Conservation (phyloP, 2,113 vertebrate species). For the Puffinus mauretanicus region DNA sequence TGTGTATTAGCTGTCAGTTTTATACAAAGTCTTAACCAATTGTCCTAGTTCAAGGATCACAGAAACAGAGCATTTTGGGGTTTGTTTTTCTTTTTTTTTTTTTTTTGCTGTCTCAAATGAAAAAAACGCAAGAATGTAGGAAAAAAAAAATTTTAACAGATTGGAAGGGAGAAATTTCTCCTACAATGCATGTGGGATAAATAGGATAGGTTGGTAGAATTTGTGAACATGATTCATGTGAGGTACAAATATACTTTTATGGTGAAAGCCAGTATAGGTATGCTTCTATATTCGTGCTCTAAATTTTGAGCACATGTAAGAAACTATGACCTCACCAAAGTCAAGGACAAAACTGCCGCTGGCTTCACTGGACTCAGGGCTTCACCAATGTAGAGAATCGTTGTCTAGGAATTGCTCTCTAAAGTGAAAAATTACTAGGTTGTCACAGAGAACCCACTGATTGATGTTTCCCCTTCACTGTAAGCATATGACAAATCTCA, state of each 20-base stretch:
- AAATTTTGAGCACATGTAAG: background rate
- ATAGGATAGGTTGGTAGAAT: background rate
- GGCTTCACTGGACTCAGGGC: background rate
- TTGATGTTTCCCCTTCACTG: background rate
- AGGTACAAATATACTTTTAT: background rate
- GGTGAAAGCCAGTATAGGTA: background rate
- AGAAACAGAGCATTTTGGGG: background rate
- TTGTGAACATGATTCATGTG: background rate
- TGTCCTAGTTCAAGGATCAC: background rate
- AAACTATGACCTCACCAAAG: background rate
- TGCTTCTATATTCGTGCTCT: background rate
- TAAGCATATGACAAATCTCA: background rate
- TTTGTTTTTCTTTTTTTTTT: too few species aligned
- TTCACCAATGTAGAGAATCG: rapidly evolving
- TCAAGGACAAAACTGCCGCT: background rate
- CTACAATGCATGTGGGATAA: background rate
- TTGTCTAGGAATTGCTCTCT: background rate
- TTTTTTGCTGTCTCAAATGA: background rate
- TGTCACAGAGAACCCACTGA: background rate
- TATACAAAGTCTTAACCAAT: background rate
- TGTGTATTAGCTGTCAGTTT: background rate
- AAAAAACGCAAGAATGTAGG: background rate
- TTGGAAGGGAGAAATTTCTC: background rate
- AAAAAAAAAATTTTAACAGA: background rate
- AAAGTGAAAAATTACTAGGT: background rate